Evolutionary conservation across 92 coral and sea anemone species (phyloP).

Genomic region (Virgularia gustaviana): DNA sequence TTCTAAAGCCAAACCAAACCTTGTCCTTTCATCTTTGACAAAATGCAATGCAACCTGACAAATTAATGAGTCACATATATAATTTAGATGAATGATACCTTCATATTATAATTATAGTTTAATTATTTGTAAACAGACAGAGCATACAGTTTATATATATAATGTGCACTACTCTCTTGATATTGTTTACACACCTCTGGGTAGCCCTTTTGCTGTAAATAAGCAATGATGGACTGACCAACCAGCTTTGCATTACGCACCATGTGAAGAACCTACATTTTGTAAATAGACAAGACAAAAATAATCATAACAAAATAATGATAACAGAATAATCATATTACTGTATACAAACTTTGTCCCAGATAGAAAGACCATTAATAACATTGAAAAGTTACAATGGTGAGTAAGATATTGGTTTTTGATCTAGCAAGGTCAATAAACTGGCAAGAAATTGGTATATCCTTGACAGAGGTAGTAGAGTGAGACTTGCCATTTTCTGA

Average conservation of each 20-base stretch:
- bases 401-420: too few relatives aligned
- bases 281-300: too few relatives aligned
- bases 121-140: neutral
- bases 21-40: conserved; percentile 96
- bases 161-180: neutral
- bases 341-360: too few relatives aligned
- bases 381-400: too few relatives aligned
- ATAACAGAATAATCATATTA: too few relatives aligned
- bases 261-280: conserved; percentile 89
- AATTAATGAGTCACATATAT: neutral
- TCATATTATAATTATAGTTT: too few relatives aligned
- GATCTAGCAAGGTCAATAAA: too few relatives aligned
- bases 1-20: conserved; percentile 95
- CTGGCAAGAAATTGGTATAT: too few relatives aligned
- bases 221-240: conserved; percentile 96
- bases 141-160: neutral
- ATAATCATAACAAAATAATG: too few relatives aligned
- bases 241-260: conserved; percentile 97
- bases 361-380: too few relatives aligned
- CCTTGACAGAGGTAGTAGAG: too few relatives aligned
- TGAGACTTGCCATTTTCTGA: too few relatives aligned
- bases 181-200: conserved; percentile 93
- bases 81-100: neutral
- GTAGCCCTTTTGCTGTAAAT: conserved; percentile 93
- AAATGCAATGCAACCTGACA: conserved; percentile 94